Conservation (phyloP, 2,797 vertebrate genomes). For the Podarcis lilfordi region DNA sequence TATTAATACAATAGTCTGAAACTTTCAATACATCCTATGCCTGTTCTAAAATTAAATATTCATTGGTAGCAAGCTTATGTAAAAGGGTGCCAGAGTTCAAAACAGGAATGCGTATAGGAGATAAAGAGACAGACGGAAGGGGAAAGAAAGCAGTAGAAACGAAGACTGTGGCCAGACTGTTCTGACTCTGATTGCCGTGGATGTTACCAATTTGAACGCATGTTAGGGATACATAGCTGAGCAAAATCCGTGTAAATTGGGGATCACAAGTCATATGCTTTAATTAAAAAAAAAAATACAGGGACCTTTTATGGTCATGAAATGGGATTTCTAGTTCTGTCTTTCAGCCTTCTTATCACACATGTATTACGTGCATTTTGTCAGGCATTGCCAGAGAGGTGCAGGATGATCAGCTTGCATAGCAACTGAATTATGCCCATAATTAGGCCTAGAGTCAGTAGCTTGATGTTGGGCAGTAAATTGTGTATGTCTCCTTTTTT, state of each 20-base stretch:
- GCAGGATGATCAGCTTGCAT: not conserved
- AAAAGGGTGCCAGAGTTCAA: slow-evolving; percentile 64
- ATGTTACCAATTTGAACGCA: slow-evolving; percentile 71
- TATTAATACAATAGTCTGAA: slow-evolving; percentile 66
- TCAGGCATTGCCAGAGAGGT: not conserved
- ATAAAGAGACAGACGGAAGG: slow-evolving; percentile 60
- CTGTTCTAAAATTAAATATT: slow-evolving; percentile 64
- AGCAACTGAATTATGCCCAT: slow-evolving; percentile 8
- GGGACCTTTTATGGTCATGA: slow-evolving; percentile 22
- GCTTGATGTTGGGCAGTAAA: slow-evolving; percentile 24
- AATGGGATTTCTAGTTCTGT: not conserved
- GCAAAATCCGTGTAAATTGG: slow-evolving; percentile 65
- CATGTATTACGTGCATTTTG: not conserved
- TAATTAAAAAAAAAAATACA: slow-evolving; percentile 58
- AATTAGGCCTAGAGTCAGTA: slow-evolving; percentile 11
- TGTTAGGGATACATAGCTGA: slow-evolving; percentile 70
- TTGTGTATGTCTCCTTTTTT: slow-evolving; percentile 11
- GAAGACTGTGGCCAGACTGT: slow-evolving; percentile 61
- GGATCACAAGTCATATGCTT: slow-evolving; percentile 54
- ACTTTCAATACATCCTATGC: slow-evolving; percentile 62
- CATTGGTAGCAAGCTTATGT: slow-evolving; percentile 65
- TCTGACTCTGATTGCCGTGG: slow-evolving; percentile 51
- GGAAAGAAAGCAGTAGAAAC: slow-evolving; percentile 43
- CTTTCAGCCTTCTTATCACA: not conserved
- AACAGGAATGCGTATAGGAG: slow-evolving; percentile 57